phyloP scores from a whole-genome alignment of 1,140 invertebrate species.

The Nylanderia fulva region DNA sequence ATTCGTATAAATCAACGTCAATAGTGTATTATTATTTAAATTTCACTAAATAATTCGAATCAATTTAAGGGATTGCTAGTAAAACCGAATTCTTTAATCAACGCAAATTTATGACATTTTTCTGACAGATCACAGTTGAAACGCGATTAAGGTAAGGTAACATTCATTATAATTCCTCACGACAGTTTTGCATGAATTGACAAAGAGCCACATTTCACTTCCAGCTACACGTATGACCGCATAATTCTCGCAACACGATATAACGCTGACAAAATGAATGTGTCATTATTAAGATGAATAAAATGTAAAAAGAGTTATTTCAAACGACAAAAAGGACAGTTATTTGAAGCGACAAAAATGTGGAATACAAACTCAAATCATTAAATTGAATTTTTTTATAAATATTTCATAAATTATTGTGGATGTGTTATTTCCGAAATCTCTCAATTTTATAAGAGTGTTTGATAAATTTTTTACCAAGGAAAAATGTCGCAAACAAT shows the following conservation, averaged over 20 bases:
- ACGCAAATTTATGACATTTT: not conserved
- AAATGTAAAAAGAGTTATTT: not conserved
- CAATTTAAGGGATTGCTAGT: not conserved
- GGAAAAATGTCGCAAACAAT: no score
- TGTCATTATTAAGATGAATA: slow-evolving; percentile 10
- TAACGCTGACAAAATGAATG: not conserved
- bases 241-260: not conserved
- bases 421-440: no score
- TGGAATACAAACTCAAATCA: not conserved
- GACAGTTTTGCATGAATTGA: slow-evolving; percentile 11
- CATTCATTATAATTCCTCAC: slow-evolving; percentile 19
- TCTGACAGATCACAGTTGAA: not conserved
- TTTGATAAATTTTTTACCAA: no score
- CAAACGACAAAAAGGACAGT: not conserved
- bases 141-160: slow-evolving; percentile 12
- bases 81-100: slow-evolving; percentile 26
- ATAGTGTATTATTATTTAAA: slow-evolving; percentile 1
- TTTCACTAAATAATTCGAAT: not conserved
- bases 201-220: slow-evolving; percentile 10
- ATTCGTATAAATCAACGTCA: not conserved
- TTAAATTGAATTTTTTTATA: not conserved
- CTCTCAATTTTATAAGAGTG: no score
- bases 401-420: no score
- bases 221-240: not conserved
- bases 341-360: not conserved